Base-by-base conservation (phyloP, 2,113 vertebrate genomes). In the Perognathus longimembris region DNA sequence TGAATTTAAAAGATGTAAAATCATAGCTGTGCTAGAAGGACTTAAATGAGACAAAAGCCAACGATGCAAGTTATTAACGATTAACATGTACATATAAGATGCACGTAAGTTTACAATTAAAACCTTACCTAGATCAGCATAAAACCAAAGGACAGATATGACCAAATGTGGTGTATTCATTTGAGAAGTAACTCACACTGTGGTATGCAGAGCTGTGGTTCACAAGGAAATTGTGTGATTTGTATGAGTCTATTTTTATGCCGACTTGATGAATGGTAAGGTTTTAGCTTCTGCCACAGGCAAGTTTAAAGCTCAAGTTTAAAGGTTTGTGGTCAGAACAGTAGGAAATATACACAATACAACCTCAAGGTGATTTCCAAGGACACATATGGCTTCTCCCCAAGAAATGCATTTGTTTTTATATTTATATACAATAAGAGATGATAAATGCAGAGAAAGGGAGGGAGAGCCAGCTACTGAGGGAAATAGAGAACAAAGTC, bases 1-100 rank as follows among this genome's bases (percentile, higher is more conserved):
- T 81, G 21, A 92, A 28, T 81, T 89, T 67, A 64, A 28, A 93
- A 64, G n/a, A 32, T 6, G n/a, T 42, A 50, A 91, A 87, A 57
- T 30, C 36, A 67, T 18, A 34, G 18, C 7, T 76, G 32, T n/a
- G 1, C 17, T 45, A 14, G 7, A 84, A 5, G 17, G n/a, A 66
- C 26, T 76, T 89, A 54, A 9, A 18, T 45, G 26, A 14, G 61
- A 4, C 2, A 40, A 79, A 76, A 36, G 5, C 22, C 64, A 90
- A 38, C 89, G 28, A 30, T n/a, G 14, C 26, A 73, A 32, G 77
- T 45, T 17, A 80, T 10, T 38, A 45, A 5, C 79, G 10, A 76
- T 12, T 91, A 8, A 61, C 6, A 30, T 79, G 9, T 64, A 17
- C 36, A 34, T 59, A 34, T 73, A 20, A 34, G 32, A 70, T 36